Conservation (phyloP, 1,140 invertebrate species). For the Mactra quadrangularis region DNA sequence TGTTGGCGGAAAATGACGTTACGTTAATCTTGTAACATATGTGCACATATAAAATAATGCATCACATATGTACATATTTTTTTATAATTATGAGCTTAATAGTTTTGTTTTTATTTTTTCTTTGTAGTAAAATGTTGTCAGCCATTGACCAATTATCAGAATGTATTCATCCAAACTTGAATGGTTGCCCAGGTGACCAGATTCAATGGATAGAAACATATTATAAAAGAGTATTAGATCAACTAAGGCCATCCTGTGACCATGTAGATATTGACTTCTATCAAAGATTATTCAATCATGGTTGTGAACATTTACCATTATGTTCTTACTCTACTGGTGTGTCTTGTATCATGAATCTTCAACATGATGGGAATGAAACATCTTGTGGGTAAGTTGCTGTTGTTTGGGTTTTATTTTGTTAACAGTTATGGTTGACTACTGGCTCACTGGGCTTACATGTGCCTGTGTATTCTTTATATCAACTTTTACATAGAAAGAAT, state of each 20-base stretch:
- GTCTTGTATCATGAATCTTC: background rate
- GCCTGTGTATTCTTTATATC: no score
- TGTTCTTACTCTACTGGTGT: background rate
- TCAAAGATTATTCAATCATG: background rate
- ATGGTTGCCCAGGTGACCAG: background rate
- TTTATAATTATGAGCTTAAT: no score
- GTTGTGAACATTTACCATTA: background rate
- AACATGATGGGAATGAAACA: background rate
- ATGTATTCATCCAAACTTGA: background rate
- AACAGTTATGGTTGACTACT: no score
- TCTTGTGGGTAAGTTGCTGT: slow-evolving; percentile 18
- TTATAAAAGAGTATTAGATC: background rate
- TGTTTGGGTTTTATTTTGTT: no score
- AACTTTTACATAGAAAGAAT: no score
- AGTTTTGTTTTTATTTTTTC: no score
- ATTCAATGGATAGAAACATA: no score
- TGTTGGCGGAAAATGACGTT: no score
- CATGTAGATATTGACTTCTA: background rate
- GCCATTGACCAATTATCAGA: slow-evolving; percentile 6
- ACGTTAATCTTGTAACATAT: no score
- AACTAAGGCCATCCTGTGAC: background rate
- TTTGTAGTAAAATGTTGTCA: slow-evolving; percentile 12
- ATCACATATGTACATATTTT: no score
- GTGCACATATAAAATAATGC: no score
- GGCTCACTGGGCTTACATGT: no score